Percentiles rank a stretch among this genome's conserved stretches.
phyloP scores from a whole-genome alignment of 2,888 invertebrate species.

The Patella ulyssiponensis region DNA sequence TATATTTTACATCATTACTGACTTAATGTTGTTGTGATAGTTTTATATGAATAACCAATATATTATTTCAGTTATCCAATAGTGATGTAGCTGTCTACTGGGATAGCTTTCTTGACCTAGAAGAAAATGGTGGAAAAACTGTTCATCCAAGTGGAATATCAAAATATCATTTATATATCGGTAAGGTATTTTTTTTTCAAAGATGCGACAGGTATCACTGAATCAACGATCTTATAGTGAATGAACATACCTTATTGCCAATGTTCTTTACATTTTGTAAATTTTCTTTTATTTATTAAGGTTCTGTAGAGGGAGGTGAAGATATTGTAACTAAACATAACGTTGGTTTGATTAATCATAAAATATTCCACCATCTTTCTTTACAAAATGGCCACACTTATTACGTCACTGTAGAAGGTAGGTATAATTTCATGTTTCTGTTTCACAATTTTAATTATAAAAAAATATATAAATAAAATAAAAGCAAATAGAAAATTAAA shows the following conservation, averaged over 20 bases:
- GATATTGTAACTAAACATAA: slow-evolving; percentile 42
- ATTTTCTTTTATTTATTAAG: slow-evolving; percentile 27
- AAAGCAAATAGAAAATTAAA: no score
- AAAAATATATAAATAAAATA: no score
- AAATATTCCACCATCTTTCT: slow-evolving; percentile 40
- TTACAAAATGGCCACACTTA: slow-evolving; percentile 48
- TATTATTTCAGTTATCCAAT: neutral
- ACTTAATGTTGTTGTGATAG: neutral
- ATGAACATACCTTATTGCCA: no score
- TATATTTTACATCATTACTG: neutral
- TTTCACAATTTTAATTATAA: no score
- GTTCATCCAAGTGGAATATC: slow-evolving; percentile 21
- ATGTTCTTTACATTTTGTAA: neutral
- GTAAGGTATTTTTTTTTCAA: neutral
- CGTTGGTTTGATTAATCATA: slow-evolving; percentile 48
- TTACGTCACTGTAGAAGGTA: slow-evolving; percentile 50
- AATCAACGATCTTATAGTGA: no score
- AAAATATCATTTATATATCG: slow-evolving; percentile 11
- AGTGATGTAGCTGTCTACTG: neutral
- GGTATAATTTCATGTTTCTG: neutral
- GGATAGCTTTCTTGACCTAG: slow-evolving; percentile 18
- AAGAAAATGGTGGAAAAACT: neutral
- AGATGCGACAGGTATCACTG: no score
- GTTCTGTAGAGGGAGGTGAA: slow-evolving; percentile 41
- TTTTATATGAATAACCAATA: neutral